Evolutionary conservation across 1,140 invertebrate species (phyloP).

Genomic region (Scaptomyza graminum): DNA sequence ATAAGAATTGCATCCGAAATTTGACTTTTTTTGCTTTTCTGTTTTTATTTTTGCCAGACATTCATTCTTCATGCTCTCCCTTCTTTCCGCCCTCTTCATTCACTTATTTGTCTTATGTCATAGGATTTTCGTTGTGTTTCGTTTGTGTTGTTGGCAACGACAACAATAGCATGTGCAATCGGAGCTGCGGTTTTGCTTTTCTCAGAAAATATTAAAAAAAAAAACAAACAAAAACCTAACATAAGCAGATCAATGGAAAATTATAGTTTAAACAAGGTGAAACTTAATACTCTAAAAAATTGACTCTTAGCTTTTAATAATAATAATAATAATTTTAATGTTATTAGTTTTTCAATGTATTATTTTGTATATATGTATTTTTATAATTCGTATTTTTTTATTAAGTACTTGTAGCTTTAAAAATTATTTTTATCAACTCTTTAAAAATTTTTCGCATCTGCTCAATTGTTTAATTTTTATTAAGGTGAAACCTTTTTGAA

Average conservation of each 20-base stretch:
- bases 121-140: constrained; percentile 20
- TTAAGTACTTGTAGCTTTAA: too few species aligned
- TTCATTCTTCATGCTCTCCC: constrained; percentile 29
- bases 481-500: too few species aligned
- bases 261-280: neutral
- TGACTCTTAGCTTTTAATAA: neutral
- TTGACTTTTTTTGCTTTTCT: neutral
- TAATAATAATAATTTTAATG: too few species aligned
- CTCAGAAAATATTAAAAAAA: neutral
- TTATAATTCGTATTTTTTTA: too few species aligned
- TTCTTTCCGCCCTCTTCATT: neutral
- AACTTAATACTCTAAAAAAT: constrained; percentile 4
- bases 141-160: constrained; percentile 15
- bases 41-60: constrained; percentile 33
- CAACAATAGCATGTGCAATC: constrained; percentile 40
- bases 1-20: constrained; percentile 23
- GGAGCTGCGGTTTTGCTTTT: constrained; percentile 38
- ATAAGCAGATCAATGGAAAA: neutral
- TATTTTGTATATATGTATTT: too few species aligned
- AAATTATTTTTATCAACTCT: too few species aligned
- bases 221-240: neutral
- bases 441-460: too few species aligned
- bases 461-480: too few species aligned
- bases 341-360: too few species aligned
- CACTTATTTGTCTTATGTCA: constrained; percentile 22